Evolutionary conservation across 2,113 vertebrate genomes (phyloP).

Genomic region (Xenopus borealis): DNA sequence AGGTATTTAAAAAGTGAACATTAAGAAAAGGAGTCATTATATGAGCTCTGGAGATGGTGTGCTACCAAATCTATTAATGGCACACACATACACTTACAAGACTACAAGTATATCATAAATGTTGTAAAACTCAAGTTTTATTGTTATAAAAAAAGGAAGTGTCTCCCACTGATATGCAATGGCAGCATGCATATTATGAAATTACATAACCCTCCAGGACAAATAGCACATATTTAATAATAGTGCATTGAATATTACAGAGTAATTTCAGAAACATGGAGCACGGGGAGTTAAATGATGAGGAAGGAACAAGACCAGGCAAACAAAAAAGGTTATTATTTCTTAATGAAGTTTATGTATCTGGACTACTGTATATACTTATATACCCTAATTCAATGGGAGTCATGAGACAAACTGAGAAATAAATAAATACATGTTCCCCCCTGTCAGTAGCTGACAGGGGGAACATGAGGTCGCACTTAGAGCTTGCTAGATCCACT

Average conservation of each 20-base stretch:
- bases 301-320: constrained; percentile 4
- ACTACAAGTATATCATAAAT: no score
- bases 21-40: no score
- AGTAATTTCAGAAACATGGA: not conserved
- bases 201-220: constrained; percentile 26
- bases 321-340: not conserved
- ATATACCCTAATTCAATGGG: not conserved
- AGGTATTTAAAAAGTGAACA: no score
- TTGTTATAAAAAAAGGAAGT: no score
- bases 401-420: not conserved
- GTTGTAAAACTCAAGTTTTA: no score
- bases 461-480: not conserved
- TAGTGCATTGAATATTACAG: constrained; percentile 20
- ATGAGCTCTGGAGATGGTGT: no score
- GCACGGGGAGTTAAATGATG: constrained; percentile 4
- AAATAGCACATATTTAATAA: constrained; percentile 11
- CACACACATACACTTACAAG: no score
- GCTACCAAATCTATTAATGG: no score
- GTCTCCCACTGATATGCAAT: no score
- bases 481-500: not conserved
- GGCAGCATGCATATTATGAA: constrained; percentile 1
- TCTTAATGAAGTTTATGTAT: no score
- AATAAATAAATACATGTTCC: not conserved
- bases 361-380: no score
- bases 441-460: not conserved